Evolutionary conservation across 2,797 vertebrate genomes (phyloP).

Genomic region (Podarcis siculus): DNA sequence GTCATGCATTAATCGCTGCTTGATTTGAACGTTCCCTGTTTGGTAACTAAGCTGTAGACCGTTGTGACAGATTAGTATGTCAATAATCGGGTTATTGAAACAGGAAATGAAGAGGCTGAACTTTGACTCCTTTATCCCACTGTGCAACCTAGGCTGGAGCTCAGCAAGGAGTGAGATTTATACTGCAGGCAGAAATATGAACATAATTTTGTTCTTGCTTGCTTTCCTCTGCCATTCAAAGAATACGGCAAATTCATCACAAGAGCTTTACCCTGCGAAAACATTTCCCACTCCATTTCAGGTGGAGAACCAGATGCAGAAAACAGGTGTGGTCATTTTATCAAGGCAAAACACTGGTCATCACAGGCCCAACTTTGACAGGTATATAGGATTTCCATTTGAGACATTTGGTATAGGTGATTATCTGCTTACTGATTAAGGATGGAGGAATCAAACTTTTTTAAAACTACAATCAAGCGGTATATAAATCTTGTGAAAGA

Average conservation of each 20-base stretch:
- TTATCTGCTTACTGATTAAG: background rate
- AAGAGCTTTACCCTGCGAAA: background rate
- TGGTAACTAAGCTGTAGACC: constrained; percentile 59
- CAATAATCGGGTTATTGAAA: constrained; percentile 36
- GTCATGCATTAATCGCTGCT: constrained; percentile 69
- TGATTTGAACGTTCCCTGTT: constrained; percentile 70
- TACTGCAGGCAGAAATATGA: background rate
- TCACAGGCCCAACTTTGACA: background rate
- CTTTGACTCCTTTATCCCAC: constrained; percentile 35
- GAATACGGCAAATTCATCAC: background rate
- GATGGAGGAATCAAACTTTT: no score
- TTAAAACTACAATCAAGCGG: no score
- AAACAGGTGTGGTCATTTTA: background rate
- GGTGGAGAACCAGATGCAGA: background rate
- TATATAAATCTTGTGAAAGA: no score
- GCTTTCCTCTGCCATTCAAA: background rate
- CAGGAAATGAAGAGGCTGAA: constrained; percentile 29
- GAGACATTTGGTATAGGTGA: background rate
- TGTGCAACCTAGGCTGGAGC: constrained; percentile 17
- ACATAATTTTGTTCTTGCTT: background rate
- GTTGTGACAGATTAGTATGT: constrained; percentile 56
- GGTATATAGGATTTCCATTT: background rate
- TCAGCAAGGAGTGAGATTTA: background rate
- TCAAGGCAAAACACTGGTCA: background rate
- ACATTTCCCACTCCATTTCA: background rate